These are phyloP conservation scores for Diglossa brunneiventris DNA, from an alignment of 2,113 vertebrate genomes.

Conservation along the genomic window DNA sequence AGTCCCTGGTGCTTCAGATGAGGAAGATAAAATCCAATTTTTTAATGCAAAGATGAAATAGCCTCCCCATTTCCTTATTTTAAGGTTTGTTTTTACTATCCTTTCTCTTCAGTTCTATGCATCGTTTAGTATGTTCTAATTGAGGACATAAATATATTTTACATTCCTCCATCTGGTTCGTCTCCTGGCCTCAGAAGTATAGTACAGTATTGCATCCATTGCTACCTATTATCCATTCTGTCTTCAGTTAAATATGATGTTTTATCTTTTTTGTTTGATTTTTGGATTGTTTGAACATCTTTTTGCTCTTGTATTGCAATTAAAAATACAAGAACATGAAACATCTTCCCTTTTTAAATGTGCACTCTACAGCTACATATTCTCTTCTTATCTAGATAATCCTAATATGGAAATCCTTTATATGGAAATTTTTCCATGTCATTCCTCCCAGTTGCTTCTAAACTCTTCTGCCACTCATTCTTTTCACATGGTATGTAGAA, in stretches of 20 bases:
- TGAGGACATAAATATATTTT: neutral
- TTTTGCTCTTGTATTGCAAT: neutral
- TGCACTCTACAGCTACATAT: neutral
- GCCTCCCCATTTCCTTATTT: neutral
- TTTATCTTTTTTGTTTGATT: neutral
- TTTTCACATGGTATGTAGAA: neutral
- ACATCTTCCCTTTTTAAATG: neutral
- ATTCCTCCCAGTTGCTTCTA: neutral
- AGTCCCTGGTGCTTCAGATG: neutral
- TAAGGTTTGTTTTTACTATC: neutral
- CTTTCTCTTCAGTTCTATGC: neutral
- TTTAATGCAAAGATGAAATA: neutral
- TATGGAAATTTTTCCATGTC: neutral
- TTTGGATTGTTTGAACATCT: neutral
- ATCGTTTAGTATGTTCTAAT: neutral
- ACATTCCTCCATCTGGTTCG: neutral
- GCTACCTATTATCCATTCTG: neutral
- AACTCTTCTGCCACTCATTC: neutral
- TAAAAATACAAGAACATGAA: neutral
- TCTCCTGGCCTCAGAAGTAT: neutral
- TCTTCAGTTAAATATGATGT: neutral
- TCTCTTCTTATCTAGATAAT: neutral
- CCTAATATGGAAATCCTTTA: neutral
- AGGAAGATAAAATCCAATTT: neutral
- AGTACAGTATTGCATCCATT: neutral